Evolutionary conservation across 2,888 invertebrate species (phyloP).

Genomic region (Disparrhopalites patrizii): DNA sequence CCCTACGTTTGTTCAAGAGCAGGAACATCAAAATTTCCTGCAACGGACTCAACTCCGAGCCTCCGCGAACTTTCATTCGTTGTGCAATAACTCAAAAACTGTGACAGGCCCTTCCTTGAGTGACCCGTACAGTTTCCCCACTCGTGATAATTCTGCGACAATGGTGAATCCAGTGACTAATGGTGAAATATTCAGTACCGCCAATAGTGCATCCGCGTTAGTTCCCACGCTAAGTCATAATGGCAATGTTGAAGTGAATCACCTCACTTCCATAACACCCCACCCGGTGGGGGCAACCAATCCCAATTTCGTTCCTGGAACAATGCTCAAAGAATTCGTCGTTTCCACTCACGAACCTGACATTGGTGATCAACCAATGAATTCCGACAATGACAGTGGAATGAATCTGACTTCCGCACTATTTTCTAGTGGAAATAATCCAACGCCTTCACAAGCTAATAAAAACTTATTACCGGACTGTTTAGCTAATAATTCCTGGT

Average conservation of each 20-base stretch:
- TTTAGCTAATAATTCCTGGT: conserved; percentile 18
- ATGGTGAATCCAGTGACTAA: conserved; percentile 19
- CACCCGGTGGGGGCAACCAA: not conserved
- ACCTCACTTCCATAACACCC: conserved; percentile 4
- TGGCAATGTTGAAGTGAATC: conserved; percentile 14
- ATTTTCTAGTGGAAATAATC: not conserved
- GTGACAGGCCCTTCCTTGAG: not conserved
- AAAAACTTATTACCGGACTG: conserved; percentile 1
- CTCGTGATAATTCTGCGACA: not conserved
- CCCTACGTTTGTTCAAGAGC: conserved; percentile 69
- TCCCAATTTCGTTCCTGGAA: conserved; percentile 17
- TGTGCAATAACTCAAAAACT: conserved; percentile 10
- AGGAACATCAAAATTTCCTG: conserved; percentile 32
- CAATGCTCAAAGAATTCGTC: conserved; percentile 21
- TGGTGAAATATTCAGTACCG: conserved; percentile 10
- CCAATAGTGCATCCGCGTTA: not conserved
- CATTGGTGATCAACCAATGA: conserved; percentile 7
- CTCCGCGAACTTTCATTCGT: conserved; percentile 17
- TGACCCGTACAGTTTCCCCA: not conserved
- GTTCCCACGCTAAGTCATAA: not conserved
- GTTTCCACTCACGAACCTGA: conserved; percentile 7
- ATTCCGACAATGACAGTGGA: conserved; percentile 7
- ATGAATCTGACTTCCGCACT: conserved; percentile 14
- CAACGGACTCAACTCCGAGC: conserved; percentile 14
- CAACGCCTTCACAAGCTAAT: conserved; percentile 19